Evolutionary conservation across 2,888 invertebrate genomes (phyloP).

Genomic region (Eurois occulta): DNA sequence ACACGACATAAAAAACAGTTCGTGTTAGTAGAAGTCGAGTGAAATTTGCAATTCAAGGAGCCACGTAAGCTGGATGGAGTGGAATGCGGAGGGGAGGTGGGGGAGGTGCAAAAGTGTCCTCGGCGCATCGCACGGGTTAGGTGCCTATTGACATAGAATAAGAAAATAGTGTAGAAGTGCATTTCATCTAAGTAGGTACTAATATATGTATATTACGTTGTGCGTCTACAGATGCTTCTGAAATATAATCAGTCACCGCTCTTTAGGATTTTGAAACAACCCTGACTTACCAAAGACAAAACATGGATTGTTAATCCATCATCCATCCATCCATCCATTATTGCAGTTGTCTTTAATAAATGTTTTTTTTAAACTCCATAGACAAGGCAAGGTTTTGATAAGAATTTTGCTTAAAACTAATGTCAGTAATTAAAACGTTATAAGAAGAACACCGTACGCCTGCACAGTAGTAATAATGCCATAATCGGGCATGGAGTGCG

Average conservation of each 20-base stretch:
- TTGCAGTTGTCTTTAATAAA: too few relatives aligned
- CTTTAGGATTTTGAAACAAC: neutral
- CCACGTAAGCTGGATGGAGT: slow-evolving; percentile 63
- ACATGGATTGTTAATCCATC: neutral
- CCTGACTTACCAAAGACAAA: neutral
- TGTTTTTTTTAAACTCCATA: too few relatives aligned
- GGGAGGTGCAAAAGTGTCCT: slow-evolving; percentile 65
- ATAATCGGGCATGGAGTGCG: neutral
- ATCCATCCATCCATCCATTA: too few relatives aligned
- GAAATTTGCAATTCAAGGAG: slow-evolving; percentile 83
- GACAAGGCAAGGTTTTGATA: too few relatives aligned
- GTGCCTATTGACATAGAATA: slow-evolving; percentile 17
- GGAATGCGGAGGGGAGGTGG: slow-evolving; percentile 46
- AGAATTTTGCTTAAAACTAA: too few relatives aligned
- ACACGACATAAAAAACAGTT: slow-evolving; percentile 65
- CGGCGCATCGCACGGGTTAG: slow-evolving; percentile 59
- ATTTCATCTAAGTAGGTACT: neutral
- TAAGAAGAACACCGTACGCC: too few relatives aligned
- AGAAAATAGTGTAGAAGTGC: slow-evolving; percentile 2
- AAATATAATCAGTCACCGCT: neutral
- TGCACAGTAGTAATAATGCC: too few relatives aligned
- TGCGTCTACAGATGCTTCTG: neutral
- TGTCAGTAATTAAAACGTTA: too few relatives aligned
- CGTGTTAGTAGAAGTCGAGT: slow-evolving; percentile 67
- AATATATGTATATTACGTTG: neutral